Base-by-base conservation (phyloP, 2,113 vertebrate species). In the Ranitomeya variabilis region DNA sequence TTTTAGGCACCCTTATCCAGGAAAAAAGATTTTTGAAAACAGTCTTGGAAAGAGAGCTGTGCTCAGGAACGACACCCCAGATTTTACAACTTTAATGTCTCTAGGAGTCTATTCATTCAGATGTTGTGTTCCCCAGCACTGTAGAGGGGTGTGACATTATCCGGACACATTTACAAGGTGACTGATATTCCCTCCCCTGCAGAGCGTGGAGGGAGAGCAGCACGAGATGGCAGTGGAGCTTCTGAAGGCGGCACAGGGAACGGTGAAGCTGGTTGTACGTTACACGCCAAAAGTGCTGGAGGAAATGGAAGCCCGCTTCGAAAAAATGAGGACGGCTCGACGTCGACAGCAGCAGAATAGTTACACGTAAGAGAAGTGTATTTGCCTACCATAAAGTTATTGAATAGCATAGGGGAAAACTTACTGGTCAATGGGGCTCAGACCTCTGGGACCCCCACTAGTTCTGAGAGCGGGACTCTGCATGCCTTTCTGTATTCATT, bases 241-340 rank as follows among this genome's bases (percentile, higher is more conserved):
- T 86, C 92, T 98, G 90, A 98, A 98, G 92, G 97, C 97, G 0
- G 96, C 97, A 0, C 97, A 98, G 91, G 96, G 96, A 57, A 97
- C 97, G 0, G 97, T 98, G 86, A 98, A 98, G 90, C 92, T 98
- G 92, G 97, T 98, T 52, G 97, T 98, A 62, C 95, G 97, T 52
- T 98, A 98, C 90, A 98, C 97, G 0, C 97, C 97, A 0, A 97
- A 96, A 9, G 97, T 98, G 82, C 95, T 98, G 64, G 97, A 98
- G 92, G 97, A 98, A 89, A 98, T 98, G 97, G 97, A 98, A 93
- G 97, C 97, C 37, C 95, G 97, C 79, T 98, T 98, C 18, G 97
- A 98, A 94, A 98, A 98, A 93, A 97, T 98, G 95, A 95, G 97
- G 89, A 97, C 97, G 0, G 97, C 97, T 66, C 94, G 97, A 31